Evolutionary conservation across 2,797 vertebrate species (phyloP).

Genomic region (Platyrinchus mystaceus): DNA sequence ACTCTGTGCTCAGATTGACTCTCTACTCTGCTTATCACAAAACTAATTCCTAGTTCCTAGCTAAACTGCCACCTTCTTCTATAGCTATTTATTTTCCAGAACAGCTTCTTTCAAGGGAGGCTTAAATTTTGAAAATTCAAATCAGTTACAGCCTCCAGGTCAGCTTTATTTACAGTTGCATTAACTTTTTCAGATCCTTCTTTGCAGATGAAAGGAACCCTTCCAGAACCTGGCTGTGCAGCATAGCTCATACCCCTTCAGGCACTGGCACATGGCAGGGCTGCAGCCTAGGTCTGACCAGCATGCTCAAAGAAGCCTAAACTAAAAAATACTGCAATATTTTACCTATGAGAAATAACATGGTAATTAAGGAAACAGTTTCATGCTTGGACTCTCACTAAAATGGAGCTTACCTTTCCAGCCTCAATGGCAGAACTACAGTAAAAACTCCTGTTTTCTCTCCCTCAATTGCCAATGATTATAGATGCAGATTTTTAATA

Average conservation of each 20-base stretch:
- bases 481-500: neutral
- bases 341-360: neutral
- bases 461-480: neutral
- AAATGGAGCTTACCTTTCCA: neutral
- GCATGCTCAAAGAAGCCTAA: neutral
- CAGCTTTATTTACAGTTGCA: neutral
- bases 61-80: neutral
- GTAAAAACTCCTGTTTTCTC: neutral
- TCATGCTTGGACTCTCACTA: neutral
- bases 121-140: neutral
- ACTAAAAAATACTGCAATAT: neutral
- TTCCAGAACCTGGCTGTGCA: neutral
- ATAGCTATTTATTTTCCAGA: neutral
- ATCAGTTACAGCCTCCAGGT: neutral
- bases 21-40: neutral
- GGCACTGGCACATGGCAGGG: fast-evolving
- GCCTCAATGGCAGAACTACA: neutral
- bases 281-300: neutral
- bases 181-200: neutral
- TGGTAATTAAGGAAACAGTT: neutral
- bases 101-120: neutral
- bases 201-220: neutral
- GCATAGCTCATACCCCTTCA: neutral
- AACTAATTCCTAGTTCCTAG: neutral
- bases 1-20: neutral